Conservation (phyloP, 2,888 invertebrate genomes). For the Leptinotarsa haldemani region DNA sequence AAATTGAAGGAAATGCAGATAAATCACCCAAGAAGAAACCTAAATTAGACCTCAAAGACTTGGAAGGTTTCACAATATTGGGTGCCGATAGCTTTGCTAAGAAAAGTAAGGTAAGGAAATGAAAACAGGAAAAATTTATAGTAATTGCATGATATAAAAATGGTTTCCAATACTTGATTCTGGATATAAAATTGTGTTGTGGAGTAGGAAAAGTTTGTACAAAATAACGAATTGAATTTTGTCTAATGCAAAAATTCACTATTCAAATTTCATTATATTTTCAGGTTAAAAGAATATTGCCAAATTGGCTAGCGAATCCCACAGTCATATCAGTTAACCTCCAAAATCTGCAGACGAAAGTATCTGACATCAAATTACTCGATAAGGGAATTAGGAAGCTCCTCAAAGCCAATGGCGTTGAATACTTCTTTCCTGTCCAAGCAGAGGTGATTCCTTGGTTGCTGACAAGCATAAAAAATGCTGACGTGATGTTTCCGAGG, state of each 20-base stretch:
- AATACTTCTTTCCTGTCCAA: conserved; percentile 88
- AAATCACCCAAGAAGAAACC: conserved; percentile 52
- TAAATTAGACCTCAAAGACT: conserved; percentile 51
- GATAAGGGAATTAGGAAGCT: conserved; percentile 72
- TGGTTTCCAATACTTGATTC: too few relatives aligned
- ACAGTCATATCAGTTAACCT: conserved; percentile 81
- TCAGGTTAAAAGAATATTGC: conserved; percentile 82
- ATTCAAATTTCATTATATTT: not conserved
- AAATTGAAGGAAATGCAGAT: conserved; percentile 24
- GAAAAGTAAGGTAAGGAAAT: conserved; percentile 66
- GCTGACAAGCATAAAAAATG: conserved; percentile 72
- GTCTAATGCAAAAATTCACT: too few relatives aligned
- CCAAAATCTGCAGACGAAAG: conserved; percentile 68
- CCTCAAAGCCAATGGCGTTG: conserved; percentile 77
- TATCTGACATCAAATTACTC: conserved; percentile 73
- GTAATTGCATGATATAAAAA: not conserved
- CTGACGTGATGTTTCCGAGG: conserved; percentile 77
- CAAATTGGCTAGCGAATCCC: conserved; percentile 89
- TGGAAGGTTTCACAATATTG: conserved; percentile 75
- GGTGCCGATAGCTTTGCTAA: conserved; percentile 74
- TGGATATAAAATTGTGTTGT: too few relatives aligned
- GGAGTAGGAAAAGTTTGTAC: too few relatives aligned
- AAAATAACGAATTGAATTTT: too few relatives aligned
- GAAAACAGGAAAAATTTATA: not conserved
- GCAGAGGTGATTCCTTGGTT: conserved; percentile 82